phyloP scores from a whole-genome alignment of 2,797 vertebrate genomes.

The Rhincodon typus region DNA sequence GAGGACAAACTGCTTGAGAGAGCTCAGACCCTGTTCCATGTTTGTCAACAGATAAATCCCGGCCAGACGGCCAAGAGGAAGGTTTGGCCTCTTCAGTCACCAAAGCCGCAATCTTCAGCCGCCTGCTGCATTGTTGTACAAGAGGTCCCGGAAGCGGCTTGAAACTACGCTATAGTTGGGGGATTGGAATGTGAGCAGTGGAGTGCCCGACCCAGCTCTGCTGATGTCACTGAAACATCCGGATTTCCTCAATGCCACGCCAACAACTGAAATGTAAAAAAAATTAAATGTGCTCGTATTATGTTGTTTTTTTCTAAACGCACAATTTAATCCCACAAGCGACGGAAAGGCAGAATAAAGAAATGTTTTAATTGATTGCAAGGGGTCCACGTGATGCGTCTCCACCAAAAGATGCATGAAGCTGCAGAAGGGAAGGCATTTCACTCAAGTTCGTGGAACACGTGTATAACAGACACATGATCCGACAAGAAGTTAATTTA shows the following conservation, averaged over 20 bases:
- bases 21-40: constrained; percentile 67
- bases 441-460: neutral
- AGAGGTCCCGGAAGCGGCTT: neutral
- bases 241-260: constrained; percentile 24
- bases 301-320: neutral
- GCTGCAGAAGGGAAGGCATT: neutral
- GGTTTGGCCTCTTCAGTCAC: neutral
- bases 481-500: neutral
- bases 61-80: neutral
- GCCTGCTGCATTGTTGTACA: neutral
- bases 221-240: constrained; percentile 22
- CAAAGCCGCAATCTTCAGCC: neutral
- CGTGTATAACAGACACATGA: neutral
- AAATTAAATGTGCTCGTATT: too few species aligned
- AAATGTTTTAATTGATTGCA: neutral
- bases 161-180: neutral
- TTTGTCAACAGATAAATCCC: neutral
- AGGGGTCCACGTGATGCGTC: neutral
- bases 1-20: constrained; percentile 63
- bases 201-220: neutral
- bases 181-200: neutral
- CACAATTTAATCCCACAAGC: neutral
- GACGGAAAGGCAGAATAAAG: neutral
- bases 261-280: neutral
- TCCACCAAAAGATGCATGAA: neutral